Conservation (phyloP, 2,797 vertebrate species). For the Parauchenoglanis ngamensis region DNA sequence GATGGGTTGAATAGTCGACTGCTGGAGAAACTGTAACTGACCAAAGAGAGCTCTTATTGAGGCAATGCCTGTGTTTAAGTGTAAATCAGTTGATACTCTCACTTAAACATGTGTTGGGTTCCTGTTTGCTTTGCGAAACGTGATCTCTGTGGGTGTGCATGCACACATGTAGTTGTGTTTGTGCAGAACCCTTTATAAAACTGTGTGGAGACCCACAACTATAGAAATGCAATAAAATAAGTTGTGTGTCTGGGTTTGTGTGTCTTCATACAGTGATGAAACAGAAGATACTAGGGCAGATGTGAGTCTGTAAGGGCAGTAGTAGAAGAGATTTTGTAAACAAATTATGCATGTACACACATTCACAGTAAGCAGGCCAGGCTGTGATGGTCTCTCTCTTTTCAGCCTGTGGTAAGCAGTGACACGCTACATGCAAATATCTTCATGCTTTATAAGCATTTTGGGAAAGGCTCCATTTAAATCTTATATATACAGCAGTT, state of each 20-base stretch:
- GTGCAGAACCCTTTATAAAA: conserved; percentile 34
- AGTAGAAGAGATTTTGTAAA: not conserved
- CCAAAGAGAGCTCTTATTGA: conserved; percentile 57
- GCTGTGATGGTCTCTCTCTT: not conserved
- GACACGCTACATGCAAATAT: not conserved
- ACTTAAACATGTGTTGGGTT: conserved; percentile 32
- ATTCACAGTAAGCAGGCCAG: not conserved
- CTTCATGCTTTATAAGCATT: not conserved
- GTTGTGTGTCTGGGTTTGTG: conserved; percentile 25
- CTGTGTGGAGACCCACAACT: conserved; percentile 52
- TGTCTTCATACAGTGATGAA: not conserved
- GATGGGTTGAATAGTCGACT: conserved; percentile 50
- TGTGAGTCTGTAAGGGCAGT: not conserved
- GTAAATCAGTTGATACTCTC: conserved; percentile 17
- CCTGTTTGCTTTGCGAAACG: conserved; percentile 66
- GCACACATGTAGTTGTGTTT: conserved; percentile 46
- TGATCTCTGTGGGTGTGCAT: conserved; percentile 60
- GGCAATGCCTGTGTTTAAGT: conserved; percentile 65
- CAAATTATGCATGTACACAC: conserved; percentile 41
- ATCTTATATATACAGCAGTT: no score
- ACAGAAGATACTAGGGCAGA: conserved; percentile 26
- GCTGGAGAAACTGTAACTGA: conserved; percentile 37
- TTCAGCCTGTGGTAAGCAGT: not conserved
- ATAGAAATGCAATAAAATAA: conserved; percentile 54
- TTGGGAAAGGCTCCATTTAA: no score